These are phyloP conservation scores for Antheraea pernyi DNA, from an alignment of 1,140 invertebrate genomes.

Conservation along the genomic window DNA sequence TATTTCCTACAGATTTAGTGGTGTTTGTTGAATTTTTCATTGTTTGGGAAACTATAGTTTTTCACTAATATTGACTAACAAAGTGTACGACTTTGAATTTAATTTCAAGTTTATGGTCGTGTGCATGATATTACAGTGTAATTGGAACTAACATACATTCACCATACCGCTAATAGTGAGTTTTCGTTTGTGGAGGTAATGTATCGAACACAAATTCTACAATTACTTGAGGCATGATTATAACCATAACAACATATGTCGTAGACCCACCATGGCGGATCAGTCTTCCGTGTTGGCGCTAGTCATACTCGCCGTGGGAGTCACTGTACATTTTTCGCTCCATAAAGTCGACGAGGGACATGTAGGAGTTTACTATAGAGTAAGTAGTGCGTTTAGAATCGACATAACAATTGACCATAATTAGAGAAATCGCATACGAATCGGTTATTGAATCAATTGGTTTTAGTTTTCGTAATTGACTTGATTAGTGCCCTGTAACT, in stretches of 20 bases:
- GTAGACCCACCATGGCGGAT: conserved; percentile 60
- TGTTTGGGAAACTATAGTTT: background rate
- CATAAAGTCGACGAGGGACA: conserved; percentile 94
- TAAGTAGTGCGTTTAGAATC: conserved; percentile 69
- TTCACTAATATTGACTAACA: background rate
- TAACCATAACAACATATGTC: conserved; percentile 13
- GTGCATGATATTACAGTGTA: background rate
- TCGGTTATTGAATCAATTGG: background rate
- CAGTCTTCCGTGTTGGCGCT: conserved; percentile 63
- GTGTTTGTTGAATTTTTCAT: background rate
- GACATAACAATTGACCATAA: background rate
- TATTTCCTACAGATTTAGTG: too few species aligned
- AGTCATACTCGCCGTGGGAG: conserved; percentile 61
- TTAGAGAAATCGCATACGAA: background rate
- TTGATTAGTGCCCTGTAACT: background rate
- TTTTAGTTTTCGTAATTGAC: background rate
- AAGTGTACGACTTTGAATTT: background rate
- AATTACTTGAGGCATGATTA: background rate
- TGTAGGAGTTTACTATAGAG: conserved; percentile 94
- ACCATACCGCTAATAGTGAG: conserved; percentile 55
- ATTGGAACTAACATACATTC: conserved; percentile 21
- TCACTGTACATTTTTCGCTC: conserved; percentile 78
- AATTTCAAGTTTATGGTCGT: background rate
- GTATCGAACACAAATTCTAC: background rate
- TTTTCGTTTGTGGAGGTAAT: conserved; percentile 54